These are phyloP conservation scores for Scortum barcoo DNA, from an alignment of 2,113 vertebrate species.

Conservation along the genomic window DNA sequence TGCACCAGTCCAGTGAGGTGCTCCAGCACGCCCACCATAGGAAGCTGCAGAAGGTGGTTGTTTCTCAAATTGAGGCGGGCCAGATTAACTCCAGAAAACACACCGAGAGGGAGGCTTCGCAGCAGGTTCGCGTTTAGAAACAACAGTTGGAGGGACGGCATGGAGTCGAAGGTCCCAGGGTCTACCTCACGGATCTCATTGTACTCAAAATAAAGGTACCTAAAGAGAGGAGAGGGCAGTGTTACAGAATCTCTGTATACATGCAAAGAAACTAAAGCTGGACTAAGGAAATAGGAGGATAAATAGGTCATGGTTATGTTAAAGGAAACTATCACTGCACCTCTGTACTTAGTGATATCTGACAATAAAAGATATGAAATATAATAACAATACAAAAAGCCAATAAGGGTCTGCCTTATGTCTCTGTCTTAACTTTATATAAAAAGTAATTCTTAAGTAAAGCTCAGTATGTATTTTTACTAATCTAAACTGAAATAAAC, in stretches of 20 bases:
- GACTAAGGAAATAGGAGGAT: not conserved
- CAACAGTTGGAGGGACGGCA: slow-evolving; percentile 94
- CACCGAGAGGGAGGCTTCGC: slow-evolving; percentile 90
- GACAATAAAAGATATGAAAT: not conserved
- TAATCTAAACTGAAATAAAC: no score
- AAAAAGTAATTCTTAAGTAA: not conserved
- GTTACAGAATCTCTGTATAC: slow-evolving; percentile 8
- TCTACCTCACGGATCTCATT: slow-evolving; percentile 95
- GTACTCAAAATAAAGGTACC: slow-evolving; percentile 97
- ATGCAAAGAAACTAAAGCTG: not conserved
- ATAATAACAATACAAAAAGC: not conserved
- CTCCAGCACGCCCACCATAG: slow-evolving; percentile 93
- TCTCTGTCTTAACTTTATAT: not conserved
- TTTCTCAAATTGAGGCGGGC: slow-evolving; percentile 95
- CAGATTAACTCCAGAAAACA: slow-evolving; percentile 93
- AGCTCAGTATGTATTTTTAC: not conserved
- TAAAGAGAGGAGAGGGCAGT: slow-evolving; percentile 26
- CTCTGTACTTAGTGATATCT: not conserved
- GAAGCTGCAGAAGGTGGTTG: slow-evolving; percentile 94
- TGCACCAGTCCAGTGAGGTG: slow-evolving; percentile 95
- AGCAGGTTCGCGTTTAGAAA: slow-evolving; percentile 97
- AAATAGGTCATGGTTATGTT: not conserved
- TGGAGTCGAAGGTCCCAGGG: slow-evolving; percentile 93
- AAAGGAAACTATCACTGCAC: not conserved
- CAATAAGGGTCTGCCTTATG: not conserved